A percentile compares a stretch with the other conserved stretches of the same genome.
Evolutionary conservation across 1,140 invertebrate species (phyloP).

Genomic region (Bemisia tabaci): DNA sequence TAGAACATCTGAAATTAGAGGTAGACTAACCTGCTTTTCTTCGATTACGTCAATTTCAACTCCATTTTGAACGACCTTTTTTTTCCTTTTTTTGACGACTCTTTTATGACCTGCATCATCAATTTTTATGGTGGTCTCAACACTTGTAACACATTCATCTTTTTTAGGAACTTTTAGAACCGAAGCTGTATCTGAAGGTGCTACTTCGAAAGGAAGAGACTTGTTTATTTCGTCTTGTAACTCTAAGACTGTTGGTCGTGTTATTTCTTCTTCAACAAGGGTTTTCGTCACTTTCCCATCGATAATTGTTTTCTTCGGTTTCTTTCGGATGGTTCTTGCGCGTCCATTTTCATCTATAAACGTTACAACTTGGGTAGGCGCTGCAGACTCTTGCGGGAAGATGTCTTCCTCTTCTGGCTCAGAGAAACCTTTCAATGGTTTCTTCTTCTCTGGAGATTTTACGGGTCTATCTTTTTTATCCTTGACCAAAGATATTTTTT

Average conservation of each 20-base stretch:
- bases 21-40: background rate
- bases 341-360: too few species aligned
- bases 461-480: too few species aligned
- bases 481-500: too few species aligned
- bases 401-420: too few species aligned
- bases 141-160: background rate
- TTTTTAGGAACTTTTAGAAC: background rate
- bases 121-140: constrained; percentile 11
- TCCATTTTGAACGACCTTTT: background rate
- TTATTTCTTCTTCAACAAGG: background rate
- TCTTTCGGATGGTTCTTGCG: too few species aligned
- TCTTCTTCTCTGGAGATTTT: too few species aligned
- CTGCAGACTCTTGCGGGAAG: too few species aligned
- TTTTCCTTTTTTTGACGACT: background rate
- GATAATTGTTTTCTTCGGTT: too few species aligned
- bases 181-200: background rate
- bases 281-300: background rate
- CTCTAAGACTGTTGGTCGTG: background rate
- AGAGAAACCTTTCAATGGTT: too few species aligned
- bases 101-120: constrained; percentile 5
- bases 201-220: background rate
- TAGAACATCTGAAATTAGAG: background rate
- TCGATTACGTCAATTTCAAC: background rate
- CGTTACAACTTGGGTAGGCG: too few species aligned
- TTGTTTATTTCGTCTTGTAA: background rate